A percentile compares a stretch with the other conserved stretches of the same genome.
These are phyloP conservation scores for Oreohelix idahoensis DNA, from an alignment of 1,140 invertebrate species.

Conservation along the genomic window DNA sequence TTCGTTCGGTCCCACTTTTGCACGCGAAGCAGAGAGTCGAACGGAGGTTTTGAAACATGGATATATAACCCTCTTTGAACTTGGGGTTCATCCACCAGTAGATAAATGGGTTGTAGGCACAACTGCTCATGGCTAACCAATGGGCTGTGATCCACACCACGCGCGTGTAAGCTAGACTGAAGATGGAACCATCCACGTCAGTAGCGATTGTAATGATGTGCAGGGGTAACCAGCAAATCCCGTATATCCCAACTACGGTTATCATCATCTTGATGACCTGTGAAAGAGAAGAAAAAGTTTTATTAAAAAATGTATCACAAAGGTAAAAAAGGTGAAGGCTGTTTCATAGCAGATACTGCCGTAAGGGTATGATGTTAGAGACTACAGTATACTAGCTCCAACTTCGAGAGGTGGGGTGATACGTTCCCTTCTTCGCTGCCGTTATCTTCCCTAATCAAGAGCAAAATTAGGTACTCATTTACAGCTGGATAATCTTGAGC, in stretches of 20 bases:
- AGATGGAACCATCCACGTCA: slow-evolving; percentile 62
- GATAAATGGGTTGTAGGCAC: slow-evolving; percentile 92
- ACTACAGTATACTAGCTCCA: too few species aligned
- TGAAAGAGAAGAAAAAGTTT: slow-evolving; percentile 66
- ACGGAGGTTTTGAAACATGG: slow-evolving; percentile 38
- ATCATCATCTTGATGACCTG: slow-evolving; percentile 93
- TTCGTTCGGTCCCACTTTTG: not conserved
- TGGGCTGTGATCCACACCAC: slow-evolving; percentile 73
- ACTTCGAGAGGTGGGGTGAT: too few species aligned
- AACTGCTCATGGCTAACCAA: slow-evolving; percentile 90
- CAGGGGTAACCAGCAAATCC: slow-evolving; percentile 87
- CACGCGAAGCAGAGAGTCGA: slow-evolving; percentile 12
- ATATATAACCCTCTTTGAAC: slow-evolving; percentile 77
- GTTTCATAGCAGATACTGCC: too few species aligned
- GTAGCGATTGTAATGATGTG: slow-evolving; percentile 77
- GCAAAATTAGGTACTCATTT: too few species aligned
- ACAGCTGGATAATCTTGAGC: too few species aligned
- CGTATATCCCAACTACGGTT: slow-evolving; percentile 87
- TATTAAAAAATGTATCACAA: too few species aligned
- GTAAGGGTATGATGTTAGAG: too few species aligned
- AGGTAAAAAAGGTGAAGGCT: too few species aligned
- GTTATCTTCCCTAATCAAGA: too few species aligned
- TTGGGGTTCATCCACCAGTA: slow-evolving; percentile 92
- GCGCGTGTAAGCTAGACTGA: slow-evolving; percentile 72
- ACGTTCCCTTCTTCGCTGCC: too few species aligned